Base-by-base conservation (phyloP, 2,797 vertebrate species). In the Numenius phaeopus region DNA sequence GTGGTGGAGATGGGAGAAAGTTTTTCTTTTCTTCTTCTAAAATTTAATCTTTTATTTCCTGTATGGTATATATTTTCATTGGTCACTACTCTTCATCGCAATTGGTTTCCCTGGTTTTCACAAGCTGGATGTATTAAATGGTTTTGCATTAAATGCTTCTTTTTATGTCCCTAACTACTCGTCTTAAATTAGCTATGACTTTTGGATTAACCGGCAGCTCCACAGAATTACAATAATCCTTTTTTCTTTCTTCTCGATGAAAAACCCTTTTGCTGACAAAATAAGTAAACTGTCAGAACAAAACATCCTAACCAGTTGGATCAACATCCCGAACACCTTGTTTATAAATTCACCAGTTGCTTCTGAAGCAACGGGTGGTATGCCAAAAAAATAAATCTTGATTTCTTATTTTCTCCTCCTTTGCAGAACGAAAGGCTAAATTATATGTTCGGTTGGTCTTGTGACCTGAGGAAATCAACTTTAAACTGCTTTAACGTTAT, bases 311-410 rank as follows among this genome's bases (percentile, higher is more conserved):
- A 79, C 79, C 87, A 50, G 61, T 83, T 50, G 3, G 0, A 90
- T 84, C 83, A 88, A 52, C 4, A 2, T 79, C 70, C 87, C 37
- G 0, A 83, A 62, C 67, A 83, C 15, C 14, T 59, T 84, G 59
- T 47, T 83, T 64, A 44, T 65, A 81, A 75, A 71, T 70, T 87
- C 58, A 90, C 76, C 19, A 24, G 62, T 82, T 78, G 17, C 59
- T 91, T 90, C 83, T 92, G 47, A 90, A 94, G 21, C 81, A 76
- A 93, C 26, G 66, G 24, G 22, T 93, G 46, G 26, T 46, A 71
- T 85, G 32, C 34, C 5, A 69, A 82, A 76, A 40, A 57, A 54
- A 39, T n/a, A 22, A 49, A 37, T 26, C 20, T 69, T 39, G n/a
- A 37, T 82, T 93, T 94, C 70, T 88, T 84, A 7, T 59, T 78